phyloP scores from a whole-genome alignment of 1,140 invertebrate species.

The Antheraea pernyi region DNA sequence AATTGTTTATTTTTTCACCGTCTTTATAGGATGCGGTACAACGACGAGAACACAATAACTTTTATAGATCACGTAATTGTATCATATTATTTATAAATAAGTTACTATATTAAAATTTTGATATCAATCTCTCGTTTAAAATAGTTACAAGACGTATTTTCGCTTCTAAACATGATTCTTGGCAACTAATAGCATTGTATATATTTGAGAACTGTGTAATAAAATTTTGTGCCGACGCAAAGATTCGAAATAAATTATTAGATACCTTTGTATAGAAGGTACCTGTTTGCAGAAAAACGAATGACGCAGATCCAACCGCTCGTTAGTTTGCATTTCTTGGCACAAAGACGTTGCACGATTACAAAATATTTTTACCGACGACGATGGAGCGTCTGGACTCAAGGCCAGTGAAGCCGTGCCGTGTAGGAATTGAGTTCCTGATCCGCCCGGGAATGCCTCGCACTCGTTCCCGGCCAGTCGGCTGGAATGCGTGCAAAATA shows the following conservation, averaged over 20 bases:
- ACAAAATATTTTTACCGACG: conserved; percentile 30
- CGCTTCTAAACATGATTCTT: neutral
- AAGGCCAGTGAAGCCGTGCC: conserved; percentile 50
- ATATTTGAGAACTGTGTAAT: conserved; percentile 4
- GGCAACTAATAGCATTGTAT: neutral
- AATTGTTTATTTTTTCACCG: too few species aligned
- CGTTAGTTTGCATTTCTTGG: conserved; percentile 15
- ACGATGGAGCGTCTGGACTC: conserved; percentile 43
- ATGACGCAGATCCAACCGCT: conserved; percentile 23
- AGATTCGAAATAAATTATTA: conserved; percentile 10
- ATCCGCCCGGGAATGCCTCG: conserved; percentile 60
- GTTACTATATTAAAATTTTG: too few species aligned
- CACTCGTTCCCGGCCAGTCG: conserved; percentile 53
- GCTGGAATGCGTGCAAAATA: conserved; percentile 77
- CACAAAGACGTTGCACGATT: conserved; percentile 23
- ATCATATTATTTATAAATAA: too few species aligned
- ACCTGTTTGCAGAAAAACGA: conserved; percentile 8
- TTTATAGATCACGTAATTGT: too few species aligned
- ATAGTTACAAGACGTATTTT: neutral
- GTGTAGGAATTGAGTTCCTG: conserved; percentile 58
- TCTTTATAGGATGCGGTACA: too few species aligned
- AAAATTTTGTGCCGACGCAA: conserved; percentile 7
- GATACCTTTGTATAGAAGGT: conserved; percentile 8
- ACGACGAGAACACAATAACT: too few species aligned
- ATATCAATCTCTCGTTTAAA: neutral